Base-by-base conservation (phyloP, 2,113 vertebrate genomes). In the Conger conger region DNA sequence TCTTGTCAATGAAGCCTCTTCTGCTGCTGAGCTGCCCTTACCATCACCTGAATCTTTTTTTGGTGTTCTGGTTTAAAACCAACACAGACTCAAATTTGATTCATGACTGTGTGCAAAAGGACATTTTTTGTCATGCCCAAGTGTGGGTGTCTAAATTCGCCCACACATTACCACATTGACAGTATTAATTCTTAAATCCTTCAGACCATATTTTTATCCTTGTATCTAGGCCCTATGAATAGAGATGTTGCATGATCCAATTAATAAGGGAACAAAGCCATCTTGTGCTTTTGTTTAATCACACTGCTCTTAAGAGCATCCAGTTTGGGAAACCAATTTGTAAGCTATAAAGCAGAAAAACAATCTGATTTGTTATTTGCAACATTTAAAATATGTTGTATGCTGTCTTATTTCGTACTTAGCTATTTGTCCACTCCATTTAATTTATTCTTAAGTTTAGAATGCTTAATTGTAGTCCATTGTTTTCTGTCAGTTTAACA, bases 141-240 rank as follows among this genome's bases (percentile, higher is more conserved):
- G 15, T 33, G 35, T 82, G 42, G 84, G 84, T 38, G 45, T 15
- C 15, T 27, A 4, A 33, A 38, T 81, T 80, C 40, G 57, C 80
- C 79, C 45, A 81, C 33, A 79, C 15, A 77, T 37, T 77, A 42
- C 13, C 68, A 35, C 15, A 36, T 50, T 76, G 68, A 63, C 80
- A 86, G 13, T 5, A 0, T 17, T 85, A 53, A 38, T 85, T 63
- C 8, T 63, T 30, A 81, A 85, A 80, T 45, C 83, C 76, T 27
- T 16, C 57, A 68, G 40, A 36, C 40, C 33, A 9, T 57, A n/a
- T 37, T 23, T 37, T 76, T 30, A 7, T 35, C 50, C 18, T 42
- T 81, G 23, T n/a, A 35, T 53, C 50, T 81, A 4, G n/a, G 13
- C 15, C 17, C 80, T 54, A 16, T 35, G 7, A 36, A 57, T 81